Base-by-base conservation (phyloP, 1,140 invertebrate genomes). In the Achatina immaculata region DNA sequence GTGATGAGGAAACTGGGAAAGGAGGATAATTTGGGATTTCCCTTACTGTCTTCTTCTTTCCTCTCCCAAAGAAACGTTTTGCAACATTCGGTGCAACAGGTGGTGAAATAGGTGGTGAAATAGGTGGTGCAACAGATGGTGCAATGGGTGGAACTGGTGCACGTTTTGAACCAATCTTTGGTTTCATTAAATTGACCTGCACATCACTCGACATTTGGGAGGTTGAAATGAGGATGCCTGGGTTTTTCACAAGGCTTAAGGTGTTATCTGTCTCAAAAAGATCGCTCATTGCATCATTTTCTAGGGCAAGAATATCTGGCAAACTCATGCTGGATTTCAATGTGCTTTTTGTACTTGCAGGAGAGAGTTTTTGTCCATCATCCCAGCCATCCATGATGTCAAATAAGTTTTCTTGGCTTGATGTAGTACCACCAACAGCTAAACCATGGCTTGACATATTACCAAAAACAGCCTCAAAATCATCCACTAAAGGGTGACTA, bases 221-320 rank as follows among this genome's bases (percentile, higher is more conserved):
- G 16, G 58, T 28, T 28, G 58, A 62, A 11, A 62, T 62, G 58
- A 19, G 58, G 28, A 62, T 62, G 21, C 24, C 55, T 4, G 6
- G 7, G 28, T 16, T 62, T 21, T 62, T 21, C 58, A 62, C 11
- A 28, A 62, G 28, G 28, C 16, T 34, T 6, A 16, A n/a, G 28
- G 58, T 62, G 58, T 34, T 62, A 4, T 62, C n/a, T 62, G 58
- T 16, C 58, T 62, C 58, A n/a, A 62, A 34, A 6, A 62, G 28
- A 31, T 62, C 58, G 31, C 28, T 31, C n/a, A 62, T 62, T 9
- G 58, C 58, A 62, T 62, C 58, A 31, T 62, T 62, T 34, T 62
- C 58, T 62, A 62, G 3, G 58, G 58, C 58, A 62, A 62, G 58
- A 62, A 62, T 62, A 62, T 62, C 58, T 62, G 58, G 58, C 28